phyloP scores from a whole-genome alignment of 2,797 vertebrate species.

The Tragopan temminckii region DNA sequence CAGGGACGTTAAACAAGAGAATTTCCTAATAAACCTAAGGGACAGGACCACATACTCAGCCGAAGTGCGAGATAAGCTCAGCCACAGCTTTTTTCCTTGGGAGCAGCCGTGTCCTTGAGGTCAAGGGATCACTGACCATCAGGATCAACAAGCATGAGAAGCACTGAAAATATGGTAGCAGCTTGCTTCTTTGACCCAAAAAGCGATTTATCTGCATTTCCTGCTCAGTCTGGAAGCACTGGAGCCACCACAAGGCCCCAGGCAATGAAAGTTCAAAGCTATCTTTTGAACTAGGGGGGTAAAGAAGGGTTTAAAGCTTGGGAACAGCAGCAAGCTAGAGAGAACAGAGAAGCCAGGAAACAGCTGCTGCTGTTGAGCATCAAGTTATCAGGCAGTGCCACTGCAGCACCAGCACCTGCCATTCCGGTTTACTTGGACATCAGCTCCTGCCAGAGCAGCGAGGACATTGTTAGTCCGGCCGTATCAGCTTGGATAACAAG shows the following conservation, averaged over 20 bases:
- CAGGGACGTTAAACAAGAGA: not conserved
- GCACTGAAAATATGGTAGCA: not conserved
- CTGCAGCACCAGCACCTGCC: not conserved
- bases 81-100: not conserved
- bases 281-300: conserved; percentile 56
- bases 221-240: conserved; percentile 50
- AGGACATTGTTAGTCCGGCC: not conserved
- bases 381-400: not conserved
- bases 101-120: not conserved
- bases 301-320: conserved; percentile 52
- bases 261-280: conserved; percentile 73
- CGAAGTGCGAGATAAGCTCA: not conserved
- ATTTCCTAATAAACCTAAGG: not conserved
- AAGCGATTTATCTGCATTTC: conserved; percentile 59
- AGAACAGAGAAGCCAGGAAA: conserved; percentile 54
- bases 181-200: conserved; percentile 49
- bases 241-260: conserved; percentile 48
- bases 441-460: not conserved
- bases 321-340: conserved; percentile 54
- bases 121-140: not conserved
- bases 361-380: conserved; percentile 55
- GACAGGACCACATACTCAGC: not conserved
- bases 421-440: not conserved
- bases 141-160: conserved; percentile 40
- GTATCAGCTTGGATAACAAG: not conserved